These are phyloP conservation scores for Bombus pascuorum DNA, from an alignment of 1,140 invertebrate genomes.

Conservation along the genomic window DNA sequence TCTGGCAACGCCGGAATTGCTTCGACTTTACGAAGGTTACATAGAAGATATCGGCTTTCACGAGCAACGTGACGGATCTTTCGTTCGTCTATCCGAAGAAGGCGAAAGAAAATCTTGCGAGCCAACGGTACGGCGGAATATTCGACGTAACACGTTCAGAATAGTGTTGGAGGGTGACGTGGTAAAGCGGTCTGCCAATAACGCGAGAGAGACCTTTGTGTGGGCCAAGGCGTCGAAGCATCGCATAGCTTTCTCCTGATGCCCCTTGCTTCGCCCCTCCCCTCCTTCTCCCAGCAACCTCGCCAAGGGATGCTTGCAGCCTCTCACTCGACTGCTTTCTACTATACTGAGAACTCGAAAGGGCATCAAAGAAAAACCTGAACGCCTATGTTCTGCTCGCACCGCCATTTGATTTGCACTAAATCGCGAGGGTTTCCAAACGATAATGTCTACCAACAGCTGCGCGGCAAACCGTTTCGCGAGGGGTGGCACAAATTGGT, in stretches of 20 bases:
- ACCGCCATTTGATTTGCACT: conserved; percentile 69
- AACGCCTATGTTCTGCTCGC: conserved; percentile 48
- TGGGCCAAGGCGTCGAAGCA: conserved; percentile 67
- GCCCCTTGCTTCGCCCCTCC: conserved; percentile 42
- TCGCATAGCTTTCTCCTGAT: conserved; percentile 61
- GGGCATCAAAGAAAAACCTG: conserved; percentile 72
- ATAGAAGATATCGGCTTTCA: conserved; percentile 67
- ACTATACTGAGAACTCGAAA: conserved; percentile 61
- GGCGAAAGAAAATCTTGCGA: conserved; percentile 68
- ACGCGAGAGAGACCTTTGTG: conserved; percentile 67
- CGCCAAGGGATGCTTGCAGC: conserved; percentile 59
- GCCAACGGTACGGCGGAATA: conserved; percentile 63
- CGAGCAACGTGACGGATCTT: conserved; percentile 66
- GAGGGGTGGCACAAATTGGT: conserved; percentile 32
- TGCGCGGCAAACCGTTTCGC: conserved; percentile 56
- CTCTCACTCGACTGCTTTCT: conserved; percentile 69
- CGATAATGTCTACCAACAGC: conserved; percentile 65
- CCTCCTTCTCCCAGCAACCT: neutral
- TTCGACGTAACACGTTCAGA: conserved; percentile 68
- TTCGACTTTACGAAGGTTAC: conserved; percentile 63
- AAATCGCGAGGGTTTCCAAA: conserved; percentile 56
- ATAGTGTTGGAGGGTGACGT: conserved; percentile 66
- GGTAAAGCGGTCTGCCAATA: conserved; percentile 72
- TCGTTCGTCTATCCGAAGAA: conserved; percentile 60
- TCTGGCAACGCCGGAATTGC: conserved; percentile 64